Conservation (phyloP, 2,888 invertebrate species). For the Chironomus tentans region DNA sequence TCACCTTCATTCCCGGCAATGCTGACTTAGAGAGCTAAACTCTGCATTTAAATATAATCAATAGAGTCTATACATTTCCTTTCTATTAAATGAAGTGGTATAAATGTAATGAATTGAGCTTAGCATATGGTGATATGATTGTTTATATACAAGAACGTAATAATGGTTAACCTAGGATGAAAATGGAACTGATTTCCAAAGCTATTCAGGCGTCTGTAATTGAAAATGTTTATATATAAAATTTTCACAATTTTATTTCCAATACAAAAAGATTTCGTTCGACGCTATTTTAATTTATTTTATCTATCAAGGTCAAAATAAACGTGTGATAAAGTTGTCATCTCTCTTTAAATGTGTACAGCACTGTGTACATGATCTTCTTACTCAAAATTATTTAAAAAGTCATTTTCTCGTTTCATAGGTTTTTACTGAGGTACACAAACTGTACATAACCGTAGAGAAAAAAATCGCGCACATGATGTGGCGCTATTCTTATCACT, state of each 20-base stretch:
- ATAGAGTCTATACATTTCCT: no score
- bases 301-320: background rate
- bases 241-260: background rate
- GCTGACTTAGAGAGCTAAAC: no score
- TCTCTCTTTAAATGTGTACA: background rate
- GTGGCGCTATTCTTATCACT: conserved; percentile 5
- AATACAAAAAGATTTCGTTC: background rate
- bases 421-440: background rate
- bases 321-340: background rate
- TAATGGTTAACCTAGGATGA: background rate
- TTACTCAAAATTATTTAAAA: background rate
- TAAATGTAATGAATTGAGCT: background rate
- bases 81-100: background rate
- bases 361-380: no score
- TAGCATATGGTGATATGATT: background rate
- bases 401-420: background rate
- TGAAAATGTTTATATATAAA: background rate
- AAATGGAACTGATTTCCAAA: background rate
- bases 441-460: background rate
- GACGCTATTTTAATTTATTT: background rate
- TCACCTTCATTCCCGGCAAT: no score
- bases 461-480: background rate
- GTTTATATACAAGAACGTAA: background rate
- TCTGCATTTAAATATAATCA: no score
- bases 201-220: background rate